Conservation (phyloP, 2,797 vertebrate genomes). For the Myotis pilosus region DNA sequence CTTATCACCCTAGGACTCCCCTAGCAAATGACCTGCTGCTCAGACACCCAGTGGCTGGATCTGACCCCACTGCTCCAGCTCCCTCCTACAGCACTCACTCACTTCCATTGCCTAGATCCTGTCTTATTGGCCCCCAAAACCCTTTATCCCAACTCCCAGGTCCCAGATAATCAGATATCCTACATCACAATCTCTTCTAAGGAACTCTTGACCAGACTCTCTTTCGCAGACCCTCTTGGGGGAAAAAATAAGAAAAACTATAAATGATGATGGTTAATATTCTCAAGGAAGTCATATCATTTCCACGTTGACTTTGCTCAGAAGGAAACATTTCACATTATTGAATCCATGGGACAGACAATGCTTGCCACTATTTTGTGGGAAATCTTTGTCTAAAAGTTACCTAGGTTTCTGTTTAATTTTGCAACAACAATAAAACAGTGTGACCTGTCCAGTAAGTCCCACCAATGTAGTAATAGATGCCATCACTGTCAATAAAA, state of each 20-base stretch:
- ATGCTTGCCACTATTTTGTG: background rate
- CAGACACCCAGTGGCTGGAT: background rate
- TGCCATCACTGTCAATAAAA: background rate
- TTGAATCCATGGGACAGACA: background rate
- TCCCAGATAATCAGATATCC: background rate
- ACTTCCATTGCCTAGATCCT: background rate
- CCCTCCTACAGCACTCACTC: background rate
- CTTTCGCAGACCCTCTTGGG: background rate
- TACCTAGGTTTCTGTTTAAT: constrained; percentile 29
- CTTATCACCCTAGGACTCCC: background rate
- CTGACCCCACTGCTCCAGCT: background rate
- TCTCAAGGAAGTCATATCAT: background rate
- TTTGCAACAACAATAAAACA: background rate
- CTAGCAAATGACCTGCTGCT: background rate
- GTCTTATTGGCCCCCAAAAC: background rate
- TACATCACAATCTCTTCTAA: background rate
- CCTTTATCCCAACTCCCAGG: background rate
- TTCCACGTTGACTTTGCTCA: background rate
- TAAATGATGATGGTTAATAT: background rate
- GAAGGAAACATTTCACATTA: background rate
- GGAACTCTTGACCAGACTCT: background rate
- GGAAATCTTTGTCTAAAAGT: constrained; percentile 9
- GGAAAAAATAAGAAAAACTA: background rate
- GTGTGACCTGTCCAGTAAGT: background rate
- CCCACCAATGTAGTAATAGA: background rate